Base-by-base conservation (phyloP, 2,888 invertebrate genomes). In the Pyralis farinalis region DNA sequence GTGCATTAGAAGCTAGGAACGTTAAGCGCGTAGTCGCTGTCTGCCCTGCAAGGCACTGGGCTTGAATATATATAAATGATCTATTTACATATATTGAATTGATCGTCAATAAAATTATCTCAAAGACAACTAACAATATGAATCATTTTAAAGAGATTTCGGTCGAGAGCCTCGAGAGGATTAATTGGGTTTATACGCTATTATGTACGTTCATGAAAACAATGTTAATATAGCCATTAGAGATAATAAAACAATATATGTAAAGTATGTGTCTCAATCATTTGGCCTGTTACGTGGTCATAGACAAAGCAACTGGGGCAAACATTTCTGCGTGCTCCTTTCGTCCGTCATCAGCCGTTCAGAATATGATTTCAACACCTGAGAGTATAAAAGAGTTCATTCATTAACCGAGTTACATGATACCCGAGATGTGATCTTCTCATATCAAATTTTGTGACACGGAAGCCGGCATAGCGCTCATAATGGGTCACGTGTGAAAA, bases 401-500 rank as follows among this genome's bases (percentile, higher is more conserved):
- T 60, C 55, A 61, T 58, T 58, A 58, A 38, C 44, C 44, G 37
- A 25, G 56, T 66, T 55, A 63, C 58, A 64, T 57, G 59, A 57
- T 54, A 55, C 55, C 43, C 43, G 38, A 41, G 37, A 46, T 46
- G 49, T 51, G 42, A 49, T 47, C 58, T 47, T 45, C 43, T 48
- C 44, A 43, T 41, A 43, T 49, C 42, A 42, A 45, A 46, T 43
- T 16, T 16, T 35, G 37, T 47, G 43, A 63, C 51, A 58, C 67
- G 63, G 72, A 71, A 71, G 68, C 50, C 37, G 43, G 51, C 53
- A 59, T 63, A 62, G 59, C 53, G 45, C 42, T 42, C 34, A 48
- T 34, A 51, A 47, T 56, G 51, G 58, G 63, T 66, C 65, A 69
- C 68, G 63, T 71, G 66, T 61, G 65, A 71, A 64, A 66, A 55